These are phyloP conservation scores for Etheostoma spectabile DNA, from an alignment of 2,113 vertebrate genomes.

Conservation along the genomic window DNA sequence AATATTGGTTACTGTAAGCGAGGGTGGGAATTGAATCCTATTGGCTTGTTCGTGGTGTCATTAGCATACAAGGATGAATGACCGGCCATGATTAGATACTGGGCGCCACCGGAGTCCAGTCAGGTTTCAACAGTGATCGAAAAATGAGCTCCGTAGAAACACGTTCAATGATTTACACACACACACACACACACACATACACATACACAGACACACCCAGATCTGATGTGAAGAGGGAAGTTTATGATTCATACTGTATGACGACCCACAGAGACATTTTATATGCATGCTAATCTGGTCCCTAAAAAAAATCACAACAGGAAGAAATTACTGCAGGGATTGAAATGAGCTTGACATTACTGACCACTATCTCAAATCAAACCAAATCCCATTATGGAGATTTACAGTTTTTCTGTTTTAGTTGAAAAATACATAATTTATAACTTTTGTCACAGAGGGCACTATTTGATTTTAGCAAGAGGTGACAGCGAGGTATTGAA, in stretches of 20 bases:
- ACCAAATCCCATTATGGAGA: neutral
- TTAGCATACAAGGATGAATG: slow-evolving; percentile 79
- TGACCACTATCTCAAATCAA: slow-evolving; percentile 1
- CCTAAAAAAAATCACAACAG: slow-evolving; percentile 16
- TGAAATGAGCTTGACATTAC: neutral
- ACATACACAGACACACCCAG: no score
- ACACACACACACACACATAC: no score
- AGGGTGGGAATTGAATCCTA: slow-evolving; percentile 83
- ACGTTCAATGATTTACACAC: neutral
- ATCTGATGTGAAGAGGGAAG: neutral
- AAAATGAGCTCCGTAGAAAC: slow-evolving; percentile 28
- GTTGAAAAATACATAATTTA: slow-evolving; percentile 11
- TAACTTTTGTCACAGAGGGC: slow-evolving; percentile 7
- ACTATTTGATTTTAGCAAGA: neutral
- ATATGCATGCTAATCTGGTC: slow-evolving; percentile 21
- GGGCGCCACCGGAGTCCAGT: slow-evolving; percentile 39
- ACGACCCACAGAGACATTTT: neutral
- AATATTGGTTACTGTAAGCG: slow-evolving; percentile 86
- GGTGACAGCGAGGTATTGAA: neutral
- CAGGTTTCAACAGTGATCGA: slow-evolving; percentile 41
- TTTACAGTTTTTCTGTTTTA: neutral
- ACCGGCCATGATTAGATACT: slow-evolving; percentile 67
- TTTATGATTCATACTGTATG: neutral
- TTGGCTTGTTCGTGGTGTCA: slow-evolving; percentile 76
- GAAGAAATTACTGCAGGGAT: neutral